A percentile compares a stretch with the other conserved stretches of the same genome.
Evolutionary conservation across 2,797 vertebrate genomes (phyloP).

Genomic region (Buphagus erythrorhynchus): DNA sequence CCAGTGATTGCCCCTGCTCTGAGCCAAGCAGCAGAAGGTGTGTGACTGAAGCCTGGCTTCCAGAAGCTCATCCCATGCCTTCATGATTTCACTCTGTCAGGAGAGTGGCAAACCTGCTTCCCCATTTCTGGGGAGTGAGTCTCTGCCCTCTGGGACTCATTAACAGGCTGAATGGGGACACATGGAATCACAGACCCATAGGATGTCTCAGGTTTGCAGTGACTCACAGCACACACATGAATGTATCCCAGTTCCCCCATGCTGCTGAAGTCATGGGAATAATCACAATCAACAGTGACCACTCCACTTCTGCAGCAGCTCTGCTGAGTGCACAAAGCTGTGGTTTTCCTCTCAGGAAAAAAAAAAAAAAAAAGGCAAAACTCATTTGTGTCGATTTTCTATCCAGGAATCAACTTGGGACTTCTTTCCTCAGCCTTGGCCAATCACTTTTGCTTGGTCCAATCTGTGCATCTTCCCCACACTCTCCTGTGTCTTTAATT

Average conservation of each 20-base stretch:
- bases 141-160: not conserved
- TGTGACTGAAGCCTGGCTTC: not conserved
- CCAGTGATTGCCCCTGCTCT: not conserved
- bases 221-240: not conserved
- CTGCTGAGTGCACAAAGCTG: not conserved
- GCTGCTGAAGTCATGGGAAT: not conserved
- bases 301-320: not conserved
- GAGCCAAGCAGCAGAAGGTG: not conserved
- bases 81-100: not conserved
- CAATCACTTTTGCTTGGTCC: not conserved
- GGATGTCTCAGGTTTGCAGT: not conserved
- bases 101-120: not conserved
- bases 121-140: not conserved
- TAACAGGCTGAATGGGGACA: not conserved
- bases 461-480: not conserved
- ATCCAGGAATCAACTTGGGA: not conserved
- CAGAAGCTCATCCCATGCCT: not conserved
- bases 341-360: not conserved
- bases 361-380: not conserved
- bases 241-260: not conserved
- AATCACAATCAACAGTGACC: not conserved
- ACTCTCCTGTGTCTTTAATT: conserved; percentile 60
- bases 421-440: not conserved
- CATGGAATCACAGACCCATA: rapidly evolving
- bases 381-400: not conserved